Conservation (phyloP, 1,140 invertebrate species). For the Vanessa tameamea region DNA sequence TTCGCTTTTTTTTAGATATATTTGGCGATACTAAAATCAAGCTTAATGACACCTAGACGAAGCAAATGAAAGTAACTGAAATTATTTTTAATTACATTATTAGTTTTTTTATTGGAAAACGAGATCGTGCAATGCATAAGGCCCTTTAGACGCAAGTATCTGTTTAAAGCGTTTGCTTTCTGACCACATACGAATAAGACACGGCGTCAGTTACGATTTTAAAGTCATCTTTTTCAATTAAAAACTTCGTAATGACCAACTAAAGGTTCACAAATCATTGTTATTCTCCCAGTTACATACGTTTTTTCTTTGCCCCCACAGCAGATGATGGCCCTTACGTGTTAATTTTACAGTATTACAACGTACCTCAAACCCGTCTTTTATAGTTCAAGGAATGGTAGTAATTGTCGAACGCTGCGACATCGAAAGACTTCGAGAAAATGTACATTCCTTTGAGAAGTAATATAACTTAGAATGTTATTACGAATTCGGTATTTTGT, state of each 20-base stretch:
- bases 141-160: neutral
- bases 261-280: constrained; percentile 29
- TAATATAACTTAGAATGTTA: neutral
- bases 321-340: constrained; percentile 26
- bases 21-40: too few relatives aligned
- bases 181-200: constrained; percentile 22
- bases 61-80: too few relatives aligned
- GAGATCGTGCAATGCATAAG: neutral
- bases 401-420: constrained; percentile 8
- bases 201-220: constrained; percentile 32
- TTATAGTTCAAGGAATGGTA: constrained; percentile 22
- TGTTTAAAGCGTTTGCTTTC: constrained; percentile 2
- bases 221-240: constrained; percentile 44
- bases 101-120: neutral
- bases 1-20: too few relatives aligned
- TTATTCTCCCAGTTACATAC: constrained; percentile 3
- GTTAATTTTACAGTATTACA: constrained; percentile 33
- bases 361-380: constrained; percentile 19
- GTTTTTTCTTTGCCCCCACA: constrained; percentile 15
- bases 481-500: neutral
- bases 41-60: too few relatives aligned
- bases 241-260: constrained; percentile 36
- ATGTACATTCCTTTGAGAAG: neutral
- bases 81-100: too few relatives aligned
- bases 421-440: neutral